phyloP scores from a whole-genome alignment of 2,888 invertebrate genomes.

The Rhamphomyia laevipes region DNA sequence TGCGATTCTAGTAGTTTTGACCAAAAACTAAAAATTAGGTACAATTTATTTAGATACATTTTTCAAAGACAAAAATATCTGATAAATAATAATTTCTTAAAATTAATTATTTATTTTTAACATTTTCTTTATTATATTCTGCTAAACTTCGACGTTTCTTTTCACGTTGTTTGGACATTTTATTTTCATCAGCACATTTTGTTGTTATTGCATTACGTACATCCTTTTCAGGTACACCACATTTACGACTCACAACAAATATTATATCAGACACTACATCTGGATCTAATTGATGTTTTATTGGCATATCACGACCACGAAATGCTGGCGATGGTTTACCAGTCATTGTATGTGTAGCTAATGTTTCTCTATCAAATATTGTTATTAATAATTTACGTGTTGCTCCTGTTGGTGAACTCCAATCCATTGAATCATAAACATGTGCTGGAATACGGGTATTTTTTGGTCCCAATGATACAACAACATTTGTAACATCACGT shows the following conservation, averaged over 20 bases:
- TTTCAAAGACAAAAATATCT: too few species aligned
- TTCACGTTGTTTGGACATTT: slow-evolving; percentile 40
- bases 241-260: slow-evolving; percentile 41
- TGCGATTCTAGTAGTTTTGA: too few species aligned
- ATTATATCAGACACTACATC: slow-evolving; percentile 45
- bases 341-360: slow-evolving; percentile 50
- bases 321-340: slow-evolving; percentile 47
- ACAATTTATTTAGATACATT: too few species aligned
- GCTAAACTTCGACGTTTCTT: slow-evolving; percentile 18
- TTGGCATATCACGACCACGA: slow-evolving; percentile 29
- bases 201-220: slow-evolving; percentile 49
- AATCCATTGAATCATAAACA: slow-evolving; percentile 42
- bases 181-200: slow-evolving; percentile 53
- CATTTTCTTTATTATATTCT: background rate
- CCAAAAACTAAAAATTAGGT: too few species aligned
- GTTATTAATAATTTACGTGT: slow-evolving; percentile 45
- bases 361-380: slow-evolving; percentile 43
- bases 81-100: too few species aligned
- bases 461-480: slow-evolving; percentile 35
- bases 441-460: slow-evolving; percentile 33
- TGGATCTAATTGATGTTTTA: slow-evolving; percentile 39
- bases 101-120: background rate
- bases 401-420: slow-evolving; percentile 42
- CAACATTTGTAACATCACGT: background rate
- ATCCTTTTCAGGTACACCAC: slow-evolving; percentile 43